These are phyloP conservation scores for Luscinia megarhynchos DNA, from an alignment of 2,797 vertebrate species.

Conservation along the genomic window DNA sequence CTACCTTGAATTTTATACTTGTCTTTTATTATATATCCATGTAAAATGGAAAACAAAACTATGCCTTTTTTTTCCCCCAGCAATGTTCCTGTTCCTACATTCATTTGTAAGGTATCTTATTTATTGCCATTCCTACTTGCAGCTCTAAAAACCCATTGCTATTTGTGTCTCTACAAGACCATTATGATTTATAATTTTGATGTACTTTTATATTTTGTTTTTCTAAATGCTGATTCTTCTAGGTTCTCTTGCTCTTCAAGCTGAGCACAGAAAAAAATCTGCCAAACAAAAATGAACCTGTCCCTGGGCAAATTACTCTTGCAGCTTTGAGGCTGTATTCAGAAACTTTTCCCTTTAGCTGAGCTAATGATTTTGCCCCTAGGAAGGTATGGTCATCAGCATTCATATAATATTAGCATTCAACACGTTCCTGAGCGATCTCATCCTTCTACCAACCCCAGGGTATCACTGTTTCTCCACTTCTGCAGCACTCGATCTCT, in stretches of 20 bases:
- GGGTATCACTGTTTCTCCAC: slow-evolving; percentile 24
- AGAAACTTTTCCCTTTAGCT: slow-evolving; percentile 1
- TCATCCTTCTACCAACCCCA: slow-evolving; percentile 33
- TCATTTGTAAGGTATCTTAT: background rate
- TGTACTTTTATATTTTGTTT: background rate
- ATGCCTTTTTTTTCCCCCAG: background rate
- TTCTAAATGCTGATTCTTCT: background rate
- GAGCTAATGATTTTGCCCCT: slow-evolving; percentile 18
- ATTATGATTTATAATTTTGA: background rate
- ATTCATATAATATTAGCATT: slow-evolving; percentile 42
- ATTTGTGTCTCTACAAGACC: background rate
- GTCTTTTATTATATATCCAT: background rate
- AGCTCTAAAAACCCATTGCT: background rate
- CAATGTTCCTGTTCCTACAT: background rate
- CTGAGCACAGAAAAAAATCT: background rate
- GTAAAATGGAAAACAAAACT: background rate
- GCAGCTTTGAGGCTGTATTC: slow-evolving; percentile 1
- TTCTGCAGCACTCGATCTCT: background rate
- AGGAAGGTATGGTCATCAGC: slow-evolving; percentile 51
- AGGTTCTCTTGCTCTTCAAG: background rate
- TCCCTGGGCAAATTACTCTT: slow-evolving; percentile 26
- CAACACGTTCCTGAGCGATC: slow-evolving; percentile 10
- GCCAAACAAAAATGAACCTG: slow-evolving; percentile 5
- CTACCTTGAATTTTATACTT: background rate
- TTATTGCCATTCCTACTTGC: background rate